phyloP scores from a whole-genome alignment of 2,888 invertebrate species.

The Ptychoptera contaminata region DNA sequence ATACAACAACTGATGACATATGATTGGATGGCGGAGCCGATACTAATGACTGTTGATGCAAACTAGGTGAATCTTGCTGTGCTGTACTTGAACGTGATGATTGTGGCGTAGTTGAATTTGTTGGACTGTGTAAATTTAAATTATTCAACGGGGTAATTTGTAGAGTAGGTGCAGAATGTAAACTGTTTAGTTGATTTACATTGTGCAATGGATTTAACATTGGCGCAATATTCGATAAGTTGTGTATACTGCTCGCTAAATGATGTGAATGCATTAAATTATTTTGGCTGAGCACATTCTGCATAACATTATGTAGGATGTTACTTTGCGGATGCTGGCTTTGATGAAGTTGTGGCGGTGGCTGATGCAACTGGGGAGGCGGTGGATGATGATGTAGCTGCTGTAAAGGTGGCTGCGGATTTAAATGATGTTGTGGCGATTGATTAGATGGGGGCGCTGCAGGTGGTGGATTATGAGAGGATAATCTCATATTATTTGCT shows the following conservation, averaged over 20 bases:
- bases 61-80: slow-evolving; percentile 13
- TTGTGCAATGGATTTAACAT: slow-evolving; percentile 14
- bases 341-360: slow-evolving; percentile 11
- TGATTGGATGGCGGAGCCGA: slow-evolving; percentile 1
- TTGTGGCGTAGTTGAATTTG: slow-evolving; percentile 16
- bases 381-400: slow-evolving; percentile 13
- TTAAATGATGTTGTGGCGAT: slow-evolving; percentile 11
- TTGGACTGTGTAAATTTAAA: slow-evolving; percentile 19
- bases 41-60: slow-evolving; percentile 7
- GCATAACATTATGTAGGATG: slow-evolving; percentile 22
- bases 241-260: background rate
- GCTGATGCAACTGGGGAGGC: slow-evolving; percentile 12
- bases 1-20: slow-evolving; percentile 8
- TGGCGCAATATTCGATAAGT: slow-evolving; percentile 17
- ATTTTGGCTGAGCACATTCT: slow-evolving; percentile 18
- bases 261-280: slow-evolving; percentile 20
- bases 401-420: slow-evolving; percentile 10
- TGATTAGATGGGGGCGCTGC: slow-evolving; percentile 6
- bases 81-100: slow-evolving; percentile 12
- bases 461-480: no score
- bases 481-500: no score
- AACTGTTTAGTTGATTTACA: slow-evolving; percentile 9
- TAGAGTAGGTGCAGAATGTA: slow-evolving; percentile 13
- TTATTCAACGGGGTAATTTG: slow-evolving; percentile 19
- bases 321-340: slow-evolving; percentile 5